Evolutionary conservation across 2,113 vertebrate species (phyloP).

Genomic region (Bufo bufo): DNA sequence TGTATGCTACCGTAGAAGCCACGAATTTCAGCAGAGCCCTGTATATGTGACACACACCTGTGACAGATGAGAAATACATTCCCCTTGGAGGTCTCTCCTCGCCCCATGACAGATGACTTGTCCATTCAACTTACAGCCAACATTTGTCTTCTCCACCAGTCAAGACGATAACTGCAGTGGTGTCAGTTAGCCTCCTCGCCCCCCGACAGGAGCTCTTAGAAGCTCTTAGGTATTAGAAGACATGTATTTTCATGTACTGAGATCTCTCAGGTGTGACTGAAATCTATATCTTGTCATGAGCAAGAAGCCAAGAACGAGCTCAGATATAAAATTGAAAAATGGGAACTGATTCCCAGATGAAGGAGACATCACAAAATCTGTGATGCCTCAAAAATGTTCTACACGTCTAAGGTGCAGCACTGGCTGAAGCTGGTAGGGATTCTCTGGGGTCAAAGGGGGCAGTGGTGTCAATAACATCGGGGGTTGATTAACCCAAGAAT

Average conservation of each 20-base stretch:
- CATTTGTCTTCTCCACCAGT: not conserved
- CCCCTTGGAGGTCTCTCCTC: not conserved
- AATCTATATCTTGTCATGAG: not conserved
- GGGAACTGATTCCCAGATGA: not conserved
- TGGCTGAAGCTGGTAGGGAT: not conserved
- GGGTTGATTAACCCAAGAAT: not conserved
- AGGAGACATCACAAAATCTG: not conserved
- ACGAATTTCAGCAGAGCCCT: no score
- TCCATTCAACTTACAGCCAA: not conserved
- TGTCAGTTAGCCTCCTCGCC: not conserved
- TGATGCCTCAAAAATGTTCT: not conserved
- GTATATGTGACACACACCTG: not conserved
- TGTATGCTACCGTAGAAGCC: no score
- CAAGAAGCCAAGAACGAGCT: not conserved
- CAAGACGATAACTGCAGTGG: not conserved
- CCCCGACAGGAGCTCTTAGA: not conserved
- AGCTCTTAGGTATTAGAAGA: not conserved
- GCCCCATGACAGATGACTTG: not conserved
- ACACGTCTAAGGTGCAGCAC: no score
- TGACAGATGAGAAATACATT: not conserved
- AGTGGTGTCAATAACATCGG: not conserved
- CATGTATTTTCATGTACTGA: not conserved
- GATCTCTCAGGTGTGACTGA: not conserved
- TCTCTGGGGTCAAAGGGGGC: not conserved
- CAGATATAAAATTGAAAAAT: not conserved